Base-by-base conservation (phyloP, 1,140 invertebrate species). In the Leptinotarsa lineolata region DNA sequence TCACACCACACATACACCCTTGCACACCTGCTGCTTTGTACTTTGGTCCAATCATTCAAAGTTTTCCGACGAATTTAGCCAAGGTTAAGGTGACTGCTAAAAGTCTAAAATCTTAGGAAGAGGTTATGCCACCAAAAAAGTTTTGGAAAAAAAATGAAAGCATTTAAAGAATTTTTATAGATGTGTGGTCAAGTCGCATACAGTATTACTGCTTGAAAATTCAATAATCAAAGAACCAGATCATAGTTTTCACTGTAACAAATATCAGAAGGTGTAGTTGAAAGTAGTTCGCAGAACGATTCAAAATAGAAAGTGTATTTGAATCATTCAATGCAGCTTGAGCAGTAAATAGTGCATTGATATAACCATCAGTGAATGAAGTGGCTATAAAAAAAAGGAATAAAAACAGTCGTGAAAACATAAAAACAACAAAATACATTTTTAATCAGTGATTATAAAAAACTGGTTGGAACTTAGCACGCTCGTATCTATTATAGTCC, bases 401-500 rank as follows among this genome's bases (percentile, higher is more conserved):
- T 63, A 63, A 63, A 63, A 63, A 24, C 18, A 63, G 60, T n/a
- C 20, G 18, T n/a, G 15, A 22, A 63, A 61, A 61, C 60, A 61
- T 13, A 63, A 63, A 63, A 63, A 63, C 22, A 63, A 63, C 1
- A 24, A 21, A 63, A 24, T 18, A 13, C 13, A 24, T 63, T 63
- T 63, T 63, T 63, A 24, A 63, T 63, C 20, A 63, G 22, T 45
- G 22, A 66, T 66, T 66, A 66, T 66, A 45, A 64, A 66, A 66
- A 66, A 66, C 64, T 66, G 64, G 64, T 24, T 66, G 18, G 30
- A 66, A 24, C 11, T 66, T 15, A 2, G 64, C 64, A 66, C 64
- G 3, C 22, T 45, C 39, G 39, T 18, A 66, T 66, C 64, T 24
- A 66, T 15, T 39, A 66, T 66, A 66, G 64, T 66, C 64, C 64